Conservation (phyloP, 1,140 invertebrate genomes). For the Antheraea pernyi region DNA sequence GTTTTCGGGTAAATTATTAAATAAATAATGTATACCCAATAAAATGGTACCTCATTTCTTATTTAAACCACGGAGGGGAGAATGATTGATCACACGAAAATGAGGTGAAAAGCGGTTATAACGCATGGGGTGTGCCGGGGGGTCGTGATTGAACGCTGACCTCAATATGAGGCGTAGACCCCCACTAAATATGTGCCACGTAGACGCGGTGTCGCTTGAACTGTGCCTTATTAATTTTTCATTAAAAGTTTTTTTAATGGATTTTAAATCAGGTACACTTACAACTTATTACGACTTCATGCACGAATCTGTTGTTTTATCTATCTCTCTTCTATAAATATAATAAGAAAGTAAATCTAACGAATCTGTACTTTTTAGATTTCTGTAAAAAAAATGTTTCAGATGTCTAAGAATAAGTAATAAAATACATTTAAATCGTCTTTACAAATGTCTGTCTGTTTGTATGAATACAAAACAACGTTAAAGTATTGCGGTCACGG, state of each 20-base stretch:
- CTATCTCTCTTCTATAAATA: too few relatives aligned
- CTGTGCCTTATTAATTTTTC: not conserved
- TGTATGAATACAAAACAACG: too few relatives aligned
- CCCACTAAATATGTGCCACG: not conserved
- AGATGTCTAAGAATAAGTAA: too few relatives aligned
- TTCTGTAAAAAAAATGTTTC: too few relatives aligned
- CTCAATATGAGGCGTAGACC: conserved; percentile 1
- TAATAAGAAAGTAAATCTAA: too few relatives aligned
- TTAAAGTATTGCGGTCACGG: too few relatives aligned
- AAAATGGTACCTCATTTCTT: too few relatives aligned
- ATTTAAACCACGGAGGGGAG: not conserved
- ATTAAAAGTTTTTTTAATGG: not conserved
- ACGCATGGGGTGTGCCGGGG: not conserved
- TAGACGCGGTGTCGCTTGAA: not conserved
- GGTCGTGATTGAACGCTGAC: conserved; percentile 6
- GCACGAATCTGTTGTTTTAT: not conserved
- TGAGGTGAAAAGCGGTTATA: not conserved
- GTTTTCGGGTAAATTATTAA: too few relatives aligned
- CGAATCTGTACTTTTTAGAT: too few relatives aligned
- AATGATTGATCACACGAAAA: conserved; percentile 8
- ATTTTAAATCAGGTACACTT: not conserved
- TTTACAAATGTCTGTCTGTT: too few relatives aligned
- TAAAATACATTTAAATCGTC: too few relatives aligned
- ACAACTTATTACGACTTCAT: not conserved
- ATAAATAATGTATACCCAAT: too few relatives aligned